Evolutionary conservation across 2,113 vertebrate genomes (phyloP).

Genomic region (Ciconia stormi): DNA sequence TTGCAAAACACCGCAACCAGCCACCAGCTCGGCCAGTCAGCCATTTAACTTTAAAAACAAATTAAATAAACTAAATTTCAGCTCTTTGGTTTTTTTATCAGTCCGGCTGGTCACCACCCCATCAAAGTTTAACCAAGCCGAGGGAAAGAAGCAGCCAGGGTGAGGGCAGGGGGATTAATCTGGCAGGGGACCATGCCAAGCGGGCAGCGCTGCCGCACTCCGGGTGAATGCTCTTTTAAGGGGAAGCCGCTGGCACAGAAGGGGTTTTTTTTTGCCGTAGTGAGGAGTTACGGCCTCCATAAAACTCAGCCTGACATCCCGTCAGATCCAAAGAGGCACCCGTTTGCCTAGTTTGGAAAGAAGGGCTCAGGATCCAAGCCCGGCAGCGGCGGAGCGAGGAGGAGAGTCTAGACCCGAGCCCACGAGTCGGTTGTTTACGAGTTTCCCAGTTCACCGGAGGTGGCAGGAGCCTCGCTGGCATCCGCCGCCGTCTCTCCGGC

Average conservation of each 20-base stretch:
- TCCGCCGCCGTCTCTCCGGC: background rate
- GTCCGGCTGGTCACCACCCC: background rate
- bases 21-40: background rate
- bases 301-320: background rate
- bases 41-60: background rate
- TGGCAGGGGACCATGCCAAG: background rate
- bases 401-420: background rate
- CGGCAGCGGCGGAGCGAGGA: rapidly evolving
- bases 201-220: background rate
- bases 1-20: background rate
- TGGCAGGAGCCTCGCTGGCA: background rate
- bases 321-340: rapidly evolving
- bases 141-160: background rate
- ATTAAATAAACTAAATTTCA: background rate
- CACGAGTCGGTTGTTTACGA: background rate
- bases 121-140: background rate
- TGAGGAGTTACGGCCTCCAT: background rate
- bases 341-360: background rate
- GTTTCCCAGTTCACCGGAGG: background rate
- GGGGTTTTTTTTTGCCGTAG: too few relatives aligned
- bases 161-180: background rate
- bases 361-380: background rate
- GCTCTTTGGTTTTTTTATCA: background rate
- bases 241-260: background rate
- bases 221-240: background rate